A percentile compares a stretch with the other conserved stretches of the same genome.
phyloP scores from a whole-genome alignment of 2,888 invertebrate species.

The Helleia helle region DNA sequence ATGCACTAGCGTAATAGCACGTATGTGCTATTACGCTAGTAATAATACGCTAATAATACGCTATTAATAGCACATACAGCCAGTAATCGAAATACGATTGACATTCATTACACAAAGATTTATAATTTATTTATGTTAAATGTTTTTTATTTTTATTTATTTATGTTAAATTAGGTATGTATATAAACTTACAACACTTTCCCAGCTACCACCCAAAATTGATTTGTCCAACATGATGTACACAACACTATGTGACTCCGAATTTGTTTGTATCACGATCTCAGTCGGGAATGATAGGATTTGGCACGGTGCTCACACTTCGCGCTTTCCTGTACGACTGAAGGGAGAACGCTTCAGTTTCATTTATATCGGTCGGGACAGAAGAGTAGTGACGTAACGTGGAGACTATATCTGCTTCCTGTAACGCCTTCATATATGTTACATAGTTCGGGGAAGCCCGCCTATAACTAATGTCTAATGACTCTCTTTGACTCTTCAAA shows the following conservation, averaged over 20 bases:
- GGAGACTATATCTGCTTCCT: conserved; percentile 56
- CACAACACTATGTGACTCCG: conserved; percentile 33
- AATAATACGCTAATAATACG: no score
- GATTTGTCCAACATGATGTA: conserved; percentile 61
- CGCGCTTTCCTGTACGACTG: conserved; percentile 64
- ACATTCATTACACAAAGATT: neutral
- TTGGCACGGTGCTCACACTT: conserved; percentile 53
- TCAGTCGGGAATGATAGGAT: conserved; percentile 38
- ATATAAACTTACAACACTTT: conserved; percentile 61
- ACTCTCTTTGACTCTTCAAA: no score
- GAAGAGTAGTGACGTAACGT: conserved; percentile 55
- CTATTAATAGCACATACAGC: conserved; percentile 9
- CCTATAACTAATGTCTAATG: conserved; percentile 36
- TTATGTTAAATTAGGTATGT: neutral
- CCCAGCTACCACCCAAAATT: conserved; percentile 63
- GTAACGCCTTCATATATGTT: conserved; percentile 45
- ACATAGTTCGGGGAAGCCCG: conserved; percentile 64
- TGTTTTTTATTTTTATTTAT: conserved; percentile 1
- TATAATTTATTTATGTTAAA: neutral
- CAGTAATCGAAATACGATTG: neutral
- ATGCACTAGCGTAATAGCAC: conserved; percentile 43
- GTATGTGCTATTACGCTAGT: no score
- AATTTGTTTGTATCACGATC: conserved; percentile 41
- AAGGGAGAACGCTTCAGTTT: conserved; percentile 48
- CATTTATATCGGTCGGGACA: conserved; percentile 62